Percentiles rank a stretch among this genome's conserved stretches.
Conservation (phyloP, 37 sponge, comb jelly and placozoan species). For the Petrosia ficiformis region DNA sequence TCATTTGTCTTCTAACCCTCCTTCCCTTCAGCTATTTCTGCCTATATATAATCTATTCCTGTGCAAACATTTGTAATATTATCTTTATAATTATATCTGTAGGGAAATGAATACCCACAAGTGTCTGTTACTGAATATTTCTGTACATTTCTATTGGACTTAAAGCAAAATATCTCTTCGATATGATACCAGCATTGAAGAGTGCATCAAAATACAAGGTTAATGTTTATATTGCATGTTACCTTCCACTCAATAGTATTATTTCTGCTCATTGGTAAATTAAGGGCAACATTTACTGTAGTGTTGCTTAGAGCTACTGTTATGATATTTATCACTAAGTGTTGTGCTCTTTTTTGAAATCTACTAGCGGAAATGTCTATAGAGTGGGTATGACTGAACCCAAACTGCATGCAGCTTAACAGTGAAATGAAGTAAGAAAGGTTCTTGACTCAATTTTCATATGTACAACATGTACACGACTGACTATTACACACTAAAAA, state of each 20-base stretch:
- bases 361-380: too few relatives aligned
- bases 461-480: too few relatives aligned
- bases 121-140: constrained; percentile 16
- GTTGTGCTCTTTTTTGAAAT: too few relatives aligned
- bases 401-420: too few relatives aligned
- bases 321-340: constrained; percentile 3
- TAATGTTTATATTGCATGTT: constrained; percentile 5
- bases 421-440: too few relatives aligned
- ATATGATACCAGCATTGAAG: background rate
- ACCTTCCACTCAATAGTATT: constrained; percentile 28
- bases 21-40: constrained; percentile 12
- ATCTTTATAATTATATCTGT: constrained; percentile 37
- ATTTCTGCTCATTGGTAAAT: constrained; percentile 3
- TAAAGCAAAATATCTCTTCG: background rate
- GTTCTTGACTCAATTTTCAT: too few relatives aligned
- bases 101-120: constrained; percentile 28
- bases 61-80: constrained; percentile 17
- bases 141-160: constrained; percentile 1
- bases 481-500: too few relatives aligned
- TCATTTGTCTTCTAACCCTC: constrained; percentile 47
- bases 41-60: constrained; percentile 9
- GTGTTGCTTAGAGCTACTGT: background rate
- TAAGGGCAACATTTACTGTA: background rate
- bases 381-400: too few relatives aligned
- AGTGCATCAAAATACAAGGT: background rate